These are phyloP conservation scores for Cottoperca gobio DNA, from an alignment of 2,797 vertebrate genomes.

Conservation along the genomic window DNA sequence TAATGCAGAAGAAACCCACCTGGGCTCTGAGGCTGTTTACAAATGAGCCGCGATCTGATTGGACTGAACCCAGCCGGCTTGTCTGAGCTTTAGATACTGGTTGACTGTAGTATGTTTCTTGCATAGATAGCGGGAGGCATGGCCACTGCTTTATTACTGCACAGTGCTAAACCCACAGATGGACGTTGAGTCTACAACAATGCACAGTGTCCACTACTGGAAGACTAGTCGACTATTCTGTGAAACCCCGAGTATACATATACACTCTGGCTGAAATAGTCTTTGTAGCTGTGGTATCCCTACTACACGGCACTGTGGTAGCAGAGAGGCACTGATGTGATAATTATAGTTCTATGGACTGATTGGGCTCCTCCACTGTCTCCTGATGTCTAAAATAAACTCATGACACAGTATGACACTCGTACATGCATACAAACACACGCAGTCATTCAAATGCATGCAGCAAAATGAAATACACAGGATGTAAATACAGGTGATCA, in stretches of 20 bases:
- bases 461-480: background rate
- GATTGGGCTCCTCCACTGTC: conserved; percentile 73
- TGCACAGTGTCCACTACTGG: no score
- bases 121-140: no score
- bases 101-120: no score
- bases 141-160: no score
- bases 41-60: no score
- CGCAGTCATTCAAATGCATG: conserved; percentile 18
- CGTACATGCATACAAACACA: conserved; percentile 8
- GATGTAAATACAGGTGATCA: conserved; percentile 14
- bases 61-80: no score
- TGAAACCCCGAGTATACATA: conserved; percentile 34
- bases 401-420: conserved; percentile 46
- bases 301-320: conserved; percentile 66
- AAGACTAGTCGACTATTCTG: no score
- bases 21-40: no score
- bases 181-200: no score
- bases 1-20: no score
- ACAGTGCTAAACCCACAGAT: no score
- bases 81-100: no score
- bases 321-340: conserved; percentile 75
- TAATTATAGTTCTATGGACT: conserved; percentile 82
- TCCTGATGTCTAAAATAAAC: conserved; percentile 77
- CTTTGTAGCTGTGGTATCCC: conserved; percentile 56
- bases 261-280: conserved; percentile 41